A percentile compares a stretch with the other conserved stretches of the same genome.
Conservation (phyloP, 2,888 invertebrate genomes). For the Coenonympha glycerion region DNA sequence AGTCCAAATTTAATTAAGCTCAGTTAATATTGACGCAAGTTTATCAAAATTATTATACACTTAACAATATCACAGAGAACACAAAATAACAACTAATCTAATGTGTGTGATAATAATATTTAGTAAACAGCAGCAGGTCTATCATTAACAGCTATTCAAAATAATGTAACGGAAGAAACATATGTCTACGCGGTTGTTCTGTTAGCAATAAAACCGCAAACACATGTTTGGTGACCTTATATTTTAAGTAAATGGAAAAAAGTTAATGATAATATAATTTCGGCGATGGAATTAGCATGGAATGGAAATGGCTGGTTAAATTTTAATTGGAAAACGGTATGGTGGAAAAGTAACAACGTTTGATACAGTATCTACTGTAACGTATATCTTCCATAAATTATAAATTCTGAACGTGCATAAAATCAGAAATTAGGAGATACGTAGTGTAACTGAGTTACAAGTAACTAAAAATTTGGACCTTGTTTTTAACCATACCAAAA, state of each 20-base stretch:
- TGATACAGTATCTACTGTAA: too few relatives aligned
- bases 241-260: neutral
- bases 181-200: neutral
- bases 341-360: too few relatives aligned
- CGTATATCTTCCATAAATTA: too few relatives aligned
- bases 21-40: slow-evolving; percentile 2
- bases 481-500: too few relatives aligned
- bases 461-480: too few relatives aligned
- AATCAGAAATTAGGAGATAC: too few relatives aligned
- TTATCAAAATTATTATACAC: slow-evolving; percentile 1
- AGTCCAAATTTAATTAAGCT: neutral
- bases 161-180: neutral
- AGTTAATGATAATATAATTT: too few relatives aligned
- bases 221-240: neutral
- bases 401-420: too few relatives aligned
- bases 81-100: neutral
- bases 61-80: neutral
- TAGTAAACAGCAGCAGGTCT: neutral
- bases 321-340: too few relatives aligned
- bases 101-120: neutral
- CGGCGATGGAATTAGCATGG: too few relatives aligned
- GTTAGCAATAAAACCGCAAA: neutral
- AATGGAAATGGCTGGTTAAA: too few relatives aligned
- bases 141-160: neutral
- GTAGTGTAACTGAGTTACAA: too few relatives aligned